Conservation (phyloP, 2,888 invertebrate species). For the Pyrocoelia pectoralis region DNA sequence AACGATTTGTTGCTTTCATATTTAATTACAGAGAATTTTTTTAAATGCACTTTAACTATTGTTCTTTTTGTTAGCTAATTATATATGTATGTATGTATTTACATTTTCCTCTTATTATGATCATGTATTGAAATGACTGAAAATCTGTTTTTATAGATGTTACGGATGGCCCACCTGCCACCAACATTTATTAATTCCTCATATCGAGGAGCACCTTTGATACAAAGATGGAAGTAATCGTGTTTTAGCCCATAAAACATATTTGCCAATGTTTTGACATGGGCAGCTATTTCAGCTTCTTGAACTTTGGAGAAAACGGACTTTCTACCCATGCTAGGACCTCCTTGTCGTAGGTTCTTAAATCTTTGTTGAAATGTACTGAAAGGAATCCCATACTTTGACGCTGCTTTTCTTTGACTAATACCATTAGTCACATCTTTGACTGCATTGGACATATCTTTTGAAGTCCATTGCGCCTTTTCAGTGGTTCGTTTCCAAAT, state of each 20-base stretch:
- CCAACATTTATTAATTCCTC: too few relatives aligned
- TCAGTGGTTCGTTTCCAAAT: neutral
- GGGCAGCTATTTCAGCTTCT: slow-evolving; percentile 3
- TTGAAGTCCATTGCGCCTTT: neutral
- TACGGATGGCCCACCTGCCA: too few relatives aligned
- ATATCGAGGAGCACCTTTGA: too few relatives aligned
- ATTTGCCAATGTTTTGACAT: neutral
- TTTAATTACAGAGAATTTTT: too few relatives aligned
- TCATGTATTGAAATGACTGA: too few relatives aligned
- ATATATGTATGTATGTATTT: too few relatives aligned
- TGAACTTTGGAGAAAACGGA: neutral
- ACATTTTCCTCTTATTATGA: too few relatives aligned
- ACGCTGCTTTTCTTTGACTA: neutral
- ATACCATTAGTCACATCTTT: neutral
- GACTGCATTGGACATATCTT: neutral
- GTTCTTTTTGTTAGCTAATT: too few relatives aligned
- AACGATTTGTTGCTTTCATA: too few relatives aligned
- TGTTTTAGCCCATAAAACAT: neutral
- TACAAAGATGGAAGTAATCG: too few relatives aligned
- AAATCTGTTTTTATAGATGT: too few relatives aligned
- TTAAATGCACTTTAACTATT: too few relatives aligned
- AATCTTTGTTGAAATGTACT: neutral
- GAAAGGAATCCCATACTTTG: neutral
- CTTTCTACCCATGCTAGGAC: neutral
- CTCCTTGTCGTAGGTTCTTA: neutral